Percentiles rank a stretch among this genome's conserved stretches.
Evolutionary conservation across 2,797 vertebrate genomes (phyloP).

Genomic region (Neosalanx taihuensis): DNA sequence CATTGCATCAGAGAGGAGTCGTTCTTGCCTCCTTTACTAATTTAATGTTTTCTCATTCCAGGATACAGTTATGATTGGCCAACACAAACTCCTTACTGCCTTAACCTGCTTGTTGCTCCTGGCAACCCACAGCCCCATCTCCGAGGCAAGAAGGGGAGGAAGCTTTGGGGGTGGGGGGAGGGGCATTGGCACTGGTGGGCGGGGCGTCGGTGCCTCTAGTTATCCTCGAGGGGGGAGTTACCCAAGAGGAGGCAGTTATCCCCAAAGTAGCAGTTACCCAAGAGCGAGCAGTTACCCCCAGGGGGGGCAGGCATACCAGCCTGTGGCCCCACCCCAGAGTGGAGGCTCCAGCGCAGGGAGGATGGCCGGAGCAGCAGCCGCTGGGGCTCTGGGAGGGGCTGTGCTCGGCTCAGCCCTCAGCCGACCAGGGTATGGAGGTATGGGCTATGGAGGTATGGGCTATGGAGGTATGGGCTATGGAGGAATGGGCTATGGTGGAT

Average conservation of each 20-base stretch:
- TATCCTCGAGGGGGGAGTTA: slow-evolving; percentile 9
- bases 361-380: slow-evolving; percentile 75
- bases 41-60: neutral
- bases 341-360: slow-evolving; percentile 68
- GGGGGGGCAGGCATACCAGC: slow-evolving; percentile 40
- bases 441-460: slow-evolving; percentile 27
- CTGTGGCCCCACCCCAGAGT: slow-evolving; percentile 45
- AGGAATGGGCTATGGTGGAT: slow-evolving; percentile 13
- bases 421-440: slow-evolving; percentile 63
- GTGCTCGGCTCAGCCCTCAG: slow-evolving; percentile 73
- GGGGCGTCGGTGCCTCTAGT: neutral
- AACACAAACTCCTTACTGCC: slow-evolving; percentile 30
- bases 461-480: slow-evolving; percentile 28
- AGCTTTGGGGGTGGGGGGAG: slow-evolving; percentile 39
- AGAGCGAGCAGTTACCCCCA: slow-evolving; percentile 29
- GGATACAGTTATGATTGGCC: slow-evolving; percentile 33
- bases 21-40: too few species aligned
- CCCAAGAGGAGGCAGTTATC: slow-evolving; percentile 30
- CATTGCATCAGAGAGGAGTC: too few species aligned
- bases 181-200: slow-evolving; percentile 18
- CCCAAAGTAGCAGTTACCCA: slow-evolving; percentile 43
- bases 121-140: slow-evolving; percentile 50
- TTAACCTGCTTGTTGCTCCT: slow-evolving; percentile 63
- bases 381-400: slow-evolving; percentile 73
- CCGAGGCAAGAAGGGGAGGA: slow-evolving; percentile 60